Base-by-base conservation (phyloP, 1,140 invertebrate species). In the Hesperophylax magnus region DNA sequence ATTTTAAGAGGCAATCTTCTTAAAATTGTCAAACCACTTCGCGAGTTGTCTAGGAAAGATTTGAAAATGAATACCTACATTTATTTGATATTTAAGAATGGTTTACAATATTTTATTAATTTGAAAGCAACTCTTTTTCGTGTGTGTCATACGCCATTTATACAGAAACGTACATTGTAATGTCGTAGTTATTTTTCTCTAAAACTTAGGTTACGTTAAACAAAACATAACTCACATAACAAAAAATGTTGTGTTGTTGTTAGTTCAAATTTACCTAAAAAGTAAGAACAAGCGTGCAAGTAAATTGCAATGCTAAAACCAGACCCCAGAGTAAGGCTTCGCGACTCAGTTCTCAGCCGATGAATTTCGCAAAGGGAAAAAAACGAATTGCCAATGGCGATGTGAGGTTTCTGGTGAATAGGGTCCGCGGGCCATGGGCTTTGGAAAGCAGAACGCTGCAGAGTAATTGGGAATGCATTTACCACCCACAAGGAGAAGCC, bases 361-460 rank as follows among this genome's bases (percentile, higher is more conserved):
- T 22, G 52, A 27, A 67, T 63, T 80, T 80, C 24, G 77, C 71
- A 75, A 75, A 58, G 47, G 15, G 20, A 75, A 78, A 82, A n/a
- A 74, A 82, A 78, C 27, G 17, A 15, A 67, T 22, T 22, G 63
- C 15, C 65, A 69, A 34, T 77, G 39, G 65, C 22, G 76, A 56
- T 53, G 72, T 75, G 81, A 54, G 81, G 81, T 79, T 82, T 79
- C 77, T 75, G 81, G 71, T 75, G 80, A 81, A 75, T 71, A 31
- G 53, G 20, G 31, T 20, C 8, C 58, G 18, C 8, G 18, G 58
- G 58, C 17, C 58, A 60, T 27, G 27, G 54, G 18, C 61, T 47
- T 67, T 81, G 80, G 72, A 69, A 78, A 71, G 56, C 75, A 53
- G 24, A 14, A 18, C n/a, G 8, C 52, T 58, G 63, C n/a, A 71